Evolutionary conservation across 1,140 invertebrate species (phyloP), one percentile per base, ranked within the genome.

Genomic region (Rhagoletis pomonella): DNA sequence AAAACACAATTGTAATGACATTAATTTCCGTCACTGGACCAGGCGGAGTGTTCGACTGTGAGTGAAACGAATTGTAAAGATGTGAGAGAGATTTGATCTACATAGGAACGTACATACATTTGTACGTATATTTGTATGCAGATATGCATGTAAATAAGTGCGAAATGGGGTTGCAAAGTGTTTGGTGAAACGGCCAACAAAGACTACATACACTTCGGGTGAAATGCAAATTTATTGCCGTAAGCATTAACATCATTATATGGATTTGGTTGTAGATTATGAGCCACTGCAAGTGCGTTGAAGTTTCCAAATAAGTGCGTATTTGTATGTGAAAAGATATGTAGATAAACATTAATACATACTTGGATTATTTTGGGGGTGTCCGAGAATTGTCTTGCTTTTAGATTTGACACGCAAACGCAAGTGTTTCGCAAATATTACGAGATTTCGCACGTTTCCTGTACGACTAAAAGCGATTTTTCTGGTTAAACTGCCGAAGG

Each of bases 141-240:
- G n/a, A 58, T 19, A 67, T 39, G 5, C 4, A 67, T 5, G n/a
- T 47, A 19, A 29, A 14, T 47, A 29, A 81, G 39, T 73, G 10
- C 2, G 50, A 81, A 81, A 81, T 81, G n/a, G 73, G 73, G 50
- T 81, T 81, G 73, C 73, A 81, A 55, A 55, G 14, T 10, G 44
- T 17, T 81, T 29, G 29, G 29, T 5, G 19, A n/a, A 55, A 81
- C 73, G n/a, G 17, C 14, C 47, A 55, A n/a, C 73, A 55, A 47
- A n/a, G 29, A 29, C 29, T 29, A 29, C 29, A 14, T 12, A 55
- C 73, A 19, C 44, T 81, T 81, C 55, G 44, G 69, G 73, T 42
- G 42, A 81, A 81, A 81, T 81, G 73, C 73, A 81, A 81, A 81
- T 81, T 81, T 81, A 81, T 81, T 47, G 47, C 73, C 73, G 17